Conservation (phyloP, 1,140 invertebrate species). For the Protaetia brevitarsis region DNA sequence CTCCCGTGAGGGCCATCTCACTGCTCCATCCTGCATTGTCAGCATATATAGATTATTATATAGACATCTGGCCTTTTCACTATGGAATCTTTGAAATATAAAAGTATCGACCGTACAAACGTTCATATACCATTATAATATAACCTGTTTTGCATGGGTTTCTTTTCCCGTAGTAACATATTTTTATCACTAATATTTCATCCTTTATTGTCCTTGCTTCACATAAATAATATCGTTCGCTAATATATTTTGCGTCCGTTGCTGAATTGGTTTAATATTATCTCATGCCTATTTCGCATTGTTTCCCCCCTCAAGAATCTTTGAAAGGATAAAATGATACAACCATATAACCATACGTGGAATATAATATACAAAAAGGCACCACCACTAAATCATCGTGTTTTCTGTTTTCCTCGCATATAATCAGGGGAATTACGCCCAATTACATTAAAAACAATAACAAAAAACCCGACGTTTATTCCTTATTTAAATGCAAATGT, state of each 20-base stretch:
- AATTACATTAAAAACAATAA: background rate
- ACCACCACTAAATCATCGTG: no score
- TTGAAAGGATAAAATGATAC: no score
- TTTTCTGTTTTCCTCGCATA: no score
- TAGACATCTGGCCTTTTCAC: slow-evolving; percentile 49
- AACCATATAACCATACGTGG: no score
- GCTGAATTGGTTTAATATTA: slow-evolving; percentile 2
- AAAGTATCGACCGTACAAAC: slow-evolving; percentile 41
- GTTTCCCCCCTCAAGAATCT: no score
- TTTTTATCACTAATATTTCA: slow-evolving; percentile 35
- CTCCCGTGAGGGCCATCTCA: slow-evolving; percentile 44
- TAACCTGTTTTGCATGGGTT: slow-evolving; percentile 27
- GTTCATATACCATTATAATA: slow-evolving; percentile 33
- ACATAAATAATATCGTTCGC: slow-evolving; percentile 32
- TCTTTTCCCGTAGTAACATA: slow-evolving; percentile 33
- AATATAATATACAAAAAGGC: no score
- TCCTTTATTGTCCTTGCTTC: slow-evolving; percentile 31
- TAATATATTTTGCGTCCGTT: background rate
- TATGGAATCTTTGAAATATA: slow-evolving; percentile 47
- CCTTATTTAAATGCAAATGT: background rate
- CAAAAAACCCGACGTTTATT: background rate
- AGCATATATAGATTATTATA: slow-evolving; percentile 53
- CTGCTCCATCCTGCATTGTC: slow-evolving; percentile 47
- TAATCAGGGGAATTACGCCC: no score
- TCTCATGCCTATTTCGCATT: no score